These are phyloP conservation scores for Danio albolineatus DNA, from an alignment of 2,797 vertebrate species.

Conservation along the genomic window DNA sequence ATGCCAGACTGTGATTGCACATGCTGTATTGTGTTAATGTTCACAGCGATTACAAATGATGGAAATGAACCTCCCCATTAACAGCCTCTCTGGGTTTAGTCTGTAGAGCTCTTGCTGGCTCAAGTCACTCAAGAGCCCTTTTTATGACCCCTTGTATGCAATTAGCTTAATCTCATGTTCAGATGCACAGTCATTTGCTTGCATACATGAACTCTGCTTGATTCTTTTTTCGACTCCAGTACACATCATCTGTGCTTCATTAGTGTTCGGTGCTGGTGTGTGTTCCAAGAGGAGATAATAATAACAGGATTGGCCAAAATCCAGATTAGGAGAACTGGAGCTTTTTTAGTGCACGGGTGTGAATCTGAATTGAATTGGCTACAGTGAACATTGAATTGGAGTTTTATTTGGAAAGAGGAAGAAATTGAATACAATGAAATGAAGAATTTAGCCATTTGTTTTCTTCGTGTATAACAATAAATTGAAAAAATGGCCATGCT, in stretches of 20 bases:
- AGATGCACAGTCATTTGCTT: constrained; percentile 29
- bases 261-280: not conserved
- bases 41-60: constrained; percentile 35
- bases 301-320: not conserved
- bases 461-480: no score
- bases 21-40: constrained; percentile 10
- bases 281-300: not conserved
- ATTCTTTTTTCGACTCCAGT: constrained; percentile 3
- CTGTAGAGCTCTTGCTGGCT: constrained; percentile 29
- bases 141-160: constrained; percentile 30
- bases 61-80: constrained; percentile 19
- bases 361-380: not conserved
- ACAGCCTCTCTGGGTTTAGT: constrained; percentile 30
- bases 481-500: no score
- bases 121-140: constrained; percentile 26
- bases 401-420: no score
- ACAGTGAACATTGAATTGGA: not conserved
- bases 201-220: not conserved
- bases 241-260: not conserved
- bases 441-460: no score
- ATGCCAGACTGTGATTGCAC: not conserved
- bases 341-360: not conserved
- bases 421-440: not conserved
- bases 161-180: constrained; percentile 40
- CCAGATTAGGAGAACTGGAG: not conserved